Evolutionary conservation across 2,113 vertebrate species (phyloP).

Genomic region (Megalops atlanticus): DNA sequence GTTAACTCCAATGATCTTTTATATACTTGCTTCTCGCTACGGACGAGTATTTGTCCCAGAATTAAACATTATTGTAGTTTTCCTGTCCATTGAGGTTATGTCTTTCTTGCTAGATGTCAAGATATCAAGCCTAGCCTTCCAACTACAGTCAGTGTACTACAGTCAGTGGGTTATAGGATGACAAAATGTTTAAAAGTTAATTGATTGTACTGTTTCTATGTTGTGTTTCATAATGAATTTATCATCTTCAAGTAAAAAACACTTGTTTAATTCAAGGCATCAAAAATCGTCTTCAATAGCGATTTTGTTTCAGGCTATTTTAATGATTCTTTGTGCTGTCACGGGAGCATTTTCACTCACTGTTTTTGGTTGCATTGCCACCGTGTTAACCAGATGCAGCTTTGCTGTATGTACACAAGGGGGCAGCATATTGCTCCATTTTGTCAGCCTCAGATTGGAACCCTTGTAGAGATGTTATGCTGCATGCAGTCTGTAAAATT

Average conservation of each 20-base stretch:
- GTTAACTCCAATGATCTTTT: too few relatives aligned
- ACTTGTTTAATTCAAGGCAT: too few relatives aligned
- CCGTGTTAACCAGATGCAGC: neutral
- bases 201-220: neutral
- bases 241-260: neutral
- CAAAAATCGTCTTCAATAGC: neutral
- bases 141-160: too few relatives aligned
- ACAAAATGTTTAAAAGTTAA: neutral
- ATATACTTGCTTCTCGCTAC: too few relatives aligned
- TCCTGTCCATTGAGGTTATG: too few relatives aligned
- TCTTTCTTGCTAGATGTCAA: too few relatives aligned
- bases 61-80: too few relatives aligned
- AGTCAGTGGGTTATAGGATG: neutral
- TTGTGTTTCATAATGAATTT: neutral
- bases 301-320: too few relatives aligned
- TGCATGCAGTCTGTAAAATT: neutral
- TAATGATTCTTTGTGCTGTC: neutral
- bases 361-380: neutral
- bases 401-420: neutral
- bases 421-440: neutral
- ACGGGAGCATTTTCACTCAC: neutral
- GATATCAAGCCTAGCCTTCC: too few relatives aligned
- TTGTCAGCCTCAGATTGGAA: neutral
- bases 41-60: too few relatives aligned
- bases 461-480: neutral